phyloP scores from a whole-genome alignment of 64 coral and sea anemone species.

The Hydrozoanthus tunicans region DNA sequence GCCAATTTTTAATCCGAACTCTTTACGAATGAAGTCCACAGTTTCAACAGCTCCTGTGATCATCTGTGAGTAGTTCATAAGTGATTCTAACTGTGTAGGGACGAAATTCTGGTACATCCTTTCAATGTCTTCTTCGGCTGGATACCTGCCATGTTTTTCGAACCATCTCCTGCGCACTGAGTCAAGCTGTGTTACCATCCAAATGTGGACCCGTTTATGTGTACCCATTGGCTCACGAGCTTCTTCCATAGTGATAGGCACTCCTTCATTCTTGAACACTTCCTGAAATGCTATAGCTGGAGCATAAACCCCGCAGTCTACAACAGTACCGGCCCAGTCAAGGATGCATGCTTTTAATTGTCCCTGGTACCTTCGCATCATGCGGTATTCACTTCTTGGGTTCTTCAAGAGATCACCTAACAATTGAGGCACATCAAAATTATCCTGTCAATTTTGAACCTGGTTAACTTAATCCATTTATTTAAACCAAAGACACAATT shows the following conservation, averaged over 20 bases:
- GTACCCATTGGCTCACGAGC: conserved; percentile 94
- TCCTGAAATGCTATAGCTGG: conserved; percentile 84
- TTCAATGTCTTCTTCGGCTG: conserved; percentile 82
- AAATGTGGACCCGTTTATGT: conserved; percentile 93
- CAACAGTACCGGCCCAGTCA: conserved; percentile 93
- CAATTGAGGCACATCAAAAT: neutral
- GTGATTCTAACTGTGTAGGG: conserved; percentile 64
- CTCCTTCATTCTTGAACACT: conserved; percentile 82
- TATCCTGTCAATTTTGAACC: too few species aligned
- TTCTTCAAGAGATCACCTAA: conserved; percentile 74
- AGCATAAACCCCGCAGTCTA: conserved; percentile 94
- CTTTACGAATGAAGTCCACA: conserved; percentile 58
- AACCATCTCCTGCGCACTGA: conserved; percentile 85
- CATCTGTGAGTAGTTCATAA: conserved; percentile 79
- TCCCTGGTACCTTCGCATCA: conserved; percentile 87
- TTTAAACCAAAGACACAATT: too few species aligned
- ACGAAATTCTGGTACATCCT: conserved; percentile 94
- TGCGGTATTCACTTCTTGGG: conserved; percentile 93
- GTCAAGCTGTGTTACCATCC: conserved; percentile 73
- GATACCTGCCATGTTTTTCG: conserved; percentile 88
- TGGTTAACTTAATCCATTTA: too few species aligned
- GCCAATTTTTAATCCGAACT: conserved; percentile 90
- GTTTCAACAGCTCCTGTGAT: conserved; percentile 97
- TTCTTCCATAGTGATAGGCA: conserved; percentile 94
- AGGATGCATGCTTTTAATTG: conserved; percentile 82